phyloP scores from a whole-genome alignment of 2,113 vertebrate genomes.

The Corythoichthys intestinalis region DNA sequence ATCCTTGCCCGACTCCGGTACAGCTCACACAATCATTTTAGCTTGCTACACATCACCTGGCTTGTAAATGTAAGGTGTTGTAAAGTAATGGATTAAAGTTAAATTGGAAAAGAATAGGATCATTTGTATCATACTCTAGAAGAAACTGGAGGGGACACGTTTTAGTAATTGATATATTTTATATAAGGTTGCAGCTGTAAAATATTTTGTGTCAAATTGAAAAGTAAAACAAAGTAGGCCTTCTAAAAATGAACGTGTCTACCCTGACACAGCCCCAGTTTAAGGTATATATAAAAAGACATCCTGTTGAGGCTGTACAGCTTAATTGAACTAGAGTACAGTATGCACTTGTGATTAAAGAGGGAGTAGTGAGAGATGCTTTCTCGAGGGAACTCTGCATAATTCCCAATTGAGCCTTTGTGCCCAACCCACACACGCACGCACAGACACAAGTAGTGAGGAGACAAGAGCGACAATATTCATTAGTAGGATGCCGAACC shows the following conservation, averaged over 20 bases:
- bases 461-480: conserved; percentile 61
- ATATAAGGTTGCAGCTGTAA: background rate
- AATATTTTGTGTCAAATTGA: background rate
- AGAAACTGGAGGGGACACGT: background rate
- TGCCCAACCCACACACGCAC: conserved; percentile 46
- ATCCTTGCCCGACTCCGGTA: background rate
- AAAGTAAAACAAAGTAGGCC: background rate
- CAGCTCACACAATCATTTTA: background rate
- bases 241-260: conserved; percentile 7
- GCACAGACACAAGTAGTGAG: conserved; percentile 13
- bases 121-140: background rate
- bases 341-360: conserved; percentile 35
- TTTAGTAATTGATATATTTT: background rate
- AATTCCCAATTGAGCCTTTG: conserved; percentile 66
- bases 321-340: conserved; percentile 23
- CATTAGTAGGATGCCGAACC: conserved; percentile 69
- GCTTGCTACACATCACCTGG: background rate
- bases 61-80: background rate
- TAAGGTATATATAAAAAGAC: conserved; percentile 25
- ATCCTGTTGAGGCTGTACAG: conserved; percentile 30
- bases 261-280: conserved; percentile 27
- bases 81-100: background rate
- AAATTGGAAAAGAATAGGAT: background rate
- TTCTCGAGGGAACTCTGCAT: conserved; percentile 58
- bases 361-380: conserved; percentile 24